Evolutionary conservation across 2,113 vertebrate genomes (phyloP).

Genomic region (Percina caprodes): DNA sequence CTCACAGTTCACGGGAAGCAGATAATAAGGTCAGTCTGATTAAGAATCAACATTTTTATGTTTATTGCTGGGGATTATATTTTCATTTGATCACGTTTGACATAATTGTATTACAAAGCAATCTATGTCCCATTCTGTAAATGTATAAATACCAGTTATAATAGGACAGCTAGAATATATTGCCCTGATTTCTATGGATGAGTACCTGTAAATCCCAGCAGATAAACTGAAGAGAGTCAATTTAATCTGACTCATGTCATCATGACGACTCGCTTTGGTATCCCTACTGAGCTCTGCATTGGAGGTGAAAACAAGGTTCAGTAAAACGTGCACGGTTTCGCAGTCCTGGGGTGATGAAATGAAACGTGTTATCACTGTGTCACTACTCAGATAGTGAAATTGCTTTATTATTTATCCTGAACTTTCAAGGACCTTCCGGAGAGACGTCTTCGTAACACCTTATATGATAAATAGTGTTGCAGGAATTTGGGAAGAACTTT

Average conservation of each 20-base stretch:
- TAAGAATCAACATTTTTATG: not conserved
- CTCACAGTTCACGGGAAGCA: slow-evolving; percentile 87
- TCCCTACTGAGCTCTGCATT: slow-evolving; percentile 14
- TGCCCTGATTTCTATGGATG: slow-evolving; percentile 28
- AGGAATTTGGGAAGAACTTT: not conserved
- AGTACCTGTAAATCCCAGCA: slow-evolving; percentile 51
- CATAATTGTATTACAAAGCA: not conserved
- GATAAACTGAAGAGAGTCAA: slow-evolving; percentile 53
- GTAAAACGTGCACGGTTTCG: slow-evolving; percentile 48
- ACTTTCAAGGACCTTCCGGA: slow-evolving; percentile 11
- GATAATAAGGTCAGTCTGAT: slow-evolving; percentile 90
- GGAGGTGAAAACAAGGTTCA: slow-evolving; percentile 44
- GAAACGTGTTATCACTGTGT: slow-evolving; percentile 28
- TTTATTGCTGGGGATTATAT: not conserved
- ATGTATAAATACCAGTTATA: not conserved
- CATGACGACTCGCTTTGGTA: slow-evolving; percentile 37
- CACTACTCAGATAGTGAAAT: slow-evolving; percentile 16
- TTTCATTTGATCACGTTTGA: not conserved
- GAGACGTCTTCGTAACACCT: not conserved
- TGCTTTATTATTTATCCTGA: slow-evolving; percentile 27
- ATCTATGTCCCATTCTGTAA: not conserved
- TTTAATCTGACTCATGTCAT: slow-evolving; percentile 65
- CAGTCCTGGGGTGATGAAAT: slow-evolving; percentile 44
- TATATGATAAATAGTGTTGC: not conserved
- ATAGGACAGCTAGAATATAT: not conserved